Percentiles rank a stretch among this genome's conserved stretches.
Evolutionary conservation across 64 coral and sea anemone species (phyloP).

Genomic region (Pocillopora verrucosa): DNA sequence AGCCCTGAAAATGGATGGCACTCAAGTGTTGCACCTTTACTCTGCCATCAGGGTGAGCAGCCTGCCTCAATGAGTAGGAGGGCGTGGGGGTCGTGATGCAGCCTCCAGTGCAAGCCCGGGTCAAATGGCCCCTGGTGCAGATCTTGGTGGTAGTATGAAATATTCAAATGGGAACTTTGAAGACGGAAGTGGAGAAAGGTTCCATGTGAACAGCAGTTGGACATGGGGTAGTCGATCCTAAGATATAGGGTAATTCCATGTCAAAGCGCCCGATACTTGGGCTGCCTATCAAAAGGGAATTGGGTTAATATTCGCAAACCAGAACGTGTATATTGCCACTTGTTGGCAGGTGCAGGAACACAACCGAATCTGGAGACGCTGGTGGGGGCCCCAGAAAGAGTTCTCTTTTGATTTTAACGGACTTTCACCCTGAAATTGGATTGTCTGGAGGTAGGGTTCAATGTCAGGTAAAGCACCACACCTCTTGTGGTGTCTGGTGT

Average conservation of each 20-base stretch:
- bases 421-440: no score
- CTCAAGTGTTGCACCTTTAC: slow-evolving; percentile 51
- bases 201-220: no score
- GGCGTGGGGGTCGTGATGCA: background rate
- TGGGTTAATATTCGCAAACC: slow-evolving; percentile 66
- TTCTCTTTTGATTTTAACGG: no score
- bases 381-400: no score
- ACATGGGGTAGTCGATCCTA: slow-evolving; percentile 53
- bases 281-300: slow-evolving; percentile 54
- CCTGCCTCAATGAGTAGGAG: background rate
- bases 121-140: slow-evolving; percentile 4
- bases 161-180: slow-evolving; percentile 27
- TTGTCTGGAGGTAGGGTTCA: no score
- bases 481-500: no score
- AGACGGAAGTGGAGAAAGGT: no score
- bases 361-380: slow-evolving; percentile 53
- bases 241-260: slow-evolving; percentile 52
- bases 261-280: background rate
- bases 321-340: slow-evolving; percentile 17
- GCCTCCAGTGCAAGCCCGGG: slow-evolving; percentile 1
- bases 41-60: background rate
- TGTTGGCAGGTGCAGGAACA: slow-evolving; percentile 29
- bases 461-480: no score
- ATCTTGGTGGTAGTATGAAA: slow-evolving; percentile 36
- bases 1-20: slow-evolving; percentile 70